Base-by-base conservation (phyloP, 37 sponge, comb jelly and placozoan genomes). In the Lycopodina hypogea region DNA sequence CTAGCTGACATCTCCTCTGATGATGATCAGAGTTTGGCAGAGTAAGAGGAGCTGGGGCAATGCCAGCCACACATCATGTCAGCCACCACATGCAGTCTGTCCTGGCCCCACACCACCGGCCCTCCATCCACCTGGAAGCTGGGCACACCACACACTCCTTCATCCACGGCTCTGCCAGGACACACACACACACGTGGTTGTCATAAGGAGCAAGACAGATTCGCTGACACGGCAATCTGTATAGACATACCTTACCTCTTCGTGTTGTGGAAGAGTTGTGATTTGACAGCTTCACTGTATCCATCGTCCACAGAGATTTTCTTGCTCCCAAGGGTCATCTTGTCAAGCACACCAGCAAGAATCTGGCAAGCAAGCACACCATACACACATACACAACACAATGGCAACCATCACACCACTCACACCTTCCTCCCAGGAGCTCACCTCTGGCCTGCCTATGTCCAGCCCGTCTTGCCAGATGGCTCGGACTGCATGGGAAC, bases 21-120 rank as follows among this genome's bases (percentile, higher is more conserved):
- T 32, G 34, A 34, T 30, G 1, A 56, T 75, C 38, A 75, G 11
- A 75, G 57, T 58, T 75, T 75, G 22, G 75, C 75, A 22, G 21
- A 12, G 17, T 56, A 34, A 56, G 7, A 21, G 59, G 24, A 45
- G 48, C 4, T 1, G 9, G 70, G 70, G 6, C 4, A 7, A 2
- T 41, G 7, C 96, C 96, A 96, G 14, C 96, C 96, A 88, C 94
- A 93, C 38, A 96, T 37, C 82, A 93, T 75, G 65, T 96, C 97
- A 56, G 84, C 94, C 23, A 96, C 97, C 0, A 93, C 80, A 88
- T 90, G 84, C 53, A 93, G 76, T 32, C 82, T 77, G 68, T 96
- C 97, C 39, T 96, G 97, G 0, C 97, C 97, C 89, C 89, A 96
- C 19, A 94, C 80, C 30, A 75, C 18, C 38, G 55, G 59, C 21